A percentile compares a stretch with the other conserved stretches of the same genome.
These are phyloP conservation scores for Erithacus rubecula DNA, from an alignment of 2,797 vertebrate species.

Conservation along the genomic window DNA sequence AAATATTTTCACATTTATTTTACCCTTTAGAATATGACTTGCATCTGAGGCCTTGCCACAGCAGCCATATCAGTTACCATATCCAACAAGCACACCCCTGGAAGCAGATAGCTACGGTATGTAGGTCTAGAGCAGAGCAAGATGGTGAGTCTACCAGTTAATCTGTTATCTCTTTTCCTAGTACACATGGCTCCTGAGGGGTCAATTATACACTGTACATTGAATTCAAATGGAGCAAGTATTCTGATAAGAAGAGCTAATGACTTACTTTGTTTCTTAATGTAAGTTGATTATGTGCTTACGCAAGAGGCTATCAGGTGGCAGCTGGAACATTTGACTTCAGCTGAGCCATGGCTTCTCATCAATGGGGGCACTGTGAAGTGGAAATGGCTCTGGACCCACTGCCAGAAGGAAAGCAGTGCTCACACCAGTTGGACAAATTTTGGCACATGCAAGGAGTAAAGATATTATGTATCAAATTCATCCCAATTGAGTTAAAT, in stretches of 20 bases:
- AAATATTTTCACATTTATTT: not conserved
- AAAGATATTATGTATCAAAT: not conserved
- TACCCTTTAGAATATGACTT: not conserved
- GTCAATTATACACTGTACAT: not conserved
- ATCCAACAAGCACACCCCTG: not conserved
- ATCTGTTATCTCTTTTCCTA: not conserved
- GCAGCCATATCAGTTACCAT: not conserved
- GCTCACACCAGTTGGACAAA: not conserved
- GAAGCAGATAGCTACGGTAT: not conserved
- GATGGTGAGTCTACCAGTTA: not conserved
- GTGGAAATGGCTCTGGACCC: not conserved
- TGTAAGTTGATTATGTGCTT: constrained; percentile 47
- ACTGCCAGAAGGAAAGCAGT: not conserved
- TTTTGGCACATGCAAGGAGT: not conserved
- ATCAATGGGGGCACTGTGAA: not conserved
- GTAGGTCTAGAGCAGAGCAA: not conserved
- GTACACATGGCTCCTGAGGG: not conserved
- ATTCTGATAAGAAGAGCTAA: not conserved
- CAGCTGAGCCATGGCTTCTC: not conserved
- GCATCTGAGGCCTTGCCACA: not conserved
- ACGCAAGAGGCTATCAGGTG: not conserved
- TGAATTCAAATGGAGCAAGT: not conserved
- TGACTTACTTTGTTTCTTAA: constrained; percentile 14
- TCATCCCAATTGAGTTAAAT: not conserved
- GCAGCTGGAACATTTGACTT: not conserved